Base-by-base conservation (phyloP, 2,888 invertebrate species). In the Tillus elongatus region DNA sequence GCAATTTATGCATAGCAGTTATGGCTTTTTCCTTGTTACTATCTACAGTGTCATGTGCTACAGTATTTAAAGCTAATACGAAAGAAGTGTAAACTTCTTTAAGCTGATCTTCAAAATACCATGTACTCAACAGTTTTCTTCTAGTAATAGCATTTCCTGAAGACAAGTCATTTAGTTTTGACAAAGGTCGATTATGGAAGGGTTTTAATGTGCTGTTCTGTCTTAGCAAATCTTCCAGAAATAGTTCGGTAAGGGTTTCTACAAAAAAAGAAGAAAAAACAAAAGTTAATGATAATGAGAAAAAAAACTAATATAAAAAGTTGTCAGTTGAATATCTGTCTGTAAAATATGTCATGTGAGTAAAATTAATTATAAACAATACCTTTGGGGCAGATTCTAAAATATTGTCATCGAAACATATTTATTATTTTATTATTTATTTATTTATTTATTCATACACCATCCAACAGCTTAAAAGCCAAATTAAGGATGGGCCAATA, bases 51-150 rank as follows among this genome's bases (percentile, higher is more conserved):
- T 90, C 89, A 39, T 82, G 79, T 0, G 84, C 79, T 40, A 86
- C 77, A 31, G 70, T 73, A 55, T 82, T 80, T 30, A 92, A 53
- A 0, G 82, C 74, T 35, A 76, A 71, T 4, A 91, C 71, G 57
- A 85, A 91, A 2, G 69, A 70, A 48, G 69, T 50, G 42, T 68
- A 71, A n/a, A 59, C 67, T 45, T 82, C 78, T 60, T 89, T 90
- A 1, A 97, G 63, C 53, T 87, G 82, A 56, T 85, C 84, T 61
- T 97, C 97, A 64, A 82, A 96, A 54, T 82, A 78, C 93, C 95
- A 97, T 37, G 77, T 64, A 6, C 81, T 75, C 10, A 86, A 70
- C 42, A 82, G 67, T 46, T 75, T 78, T 36, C 78, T 71, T 32
- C 76, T 67, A 0, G 75, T 71, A 14, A 77, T 73, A 48, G 79